Conservation (phyloP, 2,113 vertebrate genomes). For the Zosterops hypoxanthus region DNA sequence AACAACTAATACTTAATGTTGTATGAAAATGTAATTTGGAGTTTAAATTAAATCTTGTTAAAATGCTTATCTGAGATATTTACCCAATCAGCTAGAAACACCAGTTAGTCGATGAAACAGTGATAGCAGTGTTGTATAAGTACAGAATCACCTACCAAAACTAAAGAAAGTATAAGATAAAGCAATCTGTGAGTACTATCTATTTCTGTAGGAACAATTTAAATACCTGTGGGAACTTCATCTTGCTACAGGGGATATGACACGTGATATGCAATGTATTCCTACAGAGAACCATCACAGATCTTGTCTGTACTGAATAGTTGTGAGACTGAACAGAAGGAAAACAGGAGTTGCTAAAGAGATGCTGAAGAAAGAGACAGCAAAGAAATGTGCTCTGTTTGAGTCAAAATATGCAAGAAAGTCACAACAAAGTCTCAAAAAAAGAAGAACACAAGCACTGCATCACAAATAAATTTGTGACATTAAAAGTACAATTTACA, state of each 20-base stretch:
- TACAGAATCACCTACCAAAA: neutral
- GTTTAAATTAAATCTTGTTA: conserved; percentile 26
- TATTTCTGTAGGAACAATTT: neutral
- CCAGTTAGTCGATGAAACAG: neutral
- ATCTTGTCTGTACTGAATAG: neutral
- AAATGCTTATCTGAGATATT: conserved; percentile 8
- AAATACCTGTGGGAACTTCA: neutral
- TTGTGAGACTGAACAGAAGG: neutral
- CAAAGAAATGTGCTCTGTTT: neutral
- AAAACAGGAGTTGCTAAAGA: neutral
- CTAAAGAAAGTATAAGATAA: neutral
- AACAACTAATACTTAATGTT: neutral
- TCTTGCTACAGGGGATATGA: neutral
- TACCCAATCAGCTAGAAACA: neutral
- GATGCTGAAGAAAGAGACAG: neutral
- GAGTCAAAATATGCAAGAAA: conserved; percentile 23
- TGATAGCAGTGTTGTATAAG: neutral
- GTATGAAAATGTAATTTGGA: conserved; percentile 26
- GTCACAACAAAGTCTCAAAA: neutral
- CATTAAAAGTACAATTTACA: neutral
- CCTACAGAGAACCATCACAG: neutral
- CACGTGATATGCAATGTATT: neutral
- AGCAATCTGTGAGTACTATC: neutral
- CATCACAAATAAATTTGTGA: neutral
- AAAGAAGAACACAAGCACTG: neutral